Conservation (phyloP, 2,797 vertebrate species). For the Anolis apletophallus region DNA sequence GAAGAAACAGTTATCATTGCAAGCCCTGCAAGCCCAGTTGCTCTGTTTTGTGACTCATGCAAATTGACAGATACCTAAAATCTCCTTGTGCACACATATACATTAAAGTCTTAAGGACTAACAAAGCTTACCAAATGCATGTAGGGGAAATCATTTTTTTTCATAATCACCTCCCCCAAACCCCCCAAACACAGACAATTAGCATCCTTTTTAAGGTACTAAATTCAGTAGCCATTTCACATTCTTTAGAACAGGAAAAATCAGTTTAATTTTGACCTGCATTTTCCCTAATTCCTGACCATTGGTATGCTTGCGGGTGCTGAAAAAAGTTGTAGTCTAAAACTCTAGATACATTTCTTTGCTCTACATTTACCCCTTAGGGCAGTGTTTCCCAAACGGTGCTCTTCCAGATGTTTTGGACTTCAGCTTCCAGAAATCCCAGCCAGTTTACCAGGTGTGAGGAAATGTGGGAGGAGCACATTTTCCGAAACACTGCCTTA, state of each 20-base stretch:
- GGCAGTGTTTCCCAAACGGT: background rate
- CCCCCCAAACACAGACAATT: constrained; percentile 60
- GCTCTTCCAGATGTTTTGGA: no score
- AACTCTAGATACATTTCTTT: background rate
- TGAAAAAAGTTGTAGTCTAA: background rate
- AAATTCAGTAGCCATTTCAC: constrained; percentile 24
- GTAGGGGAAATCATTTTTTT: constrained; percentile 37
- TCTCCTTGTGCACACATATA: constrained; percentile 19
- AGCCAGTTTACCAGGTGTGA: no score
- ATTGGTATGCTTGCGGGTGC: background rate
- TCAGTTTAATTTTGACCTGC: background rate
- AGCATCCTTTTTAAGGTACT: constrained; percentile 49
- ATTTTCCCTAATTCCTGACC: background rate
- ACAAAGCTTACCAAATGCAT: constrained; percentile 57
- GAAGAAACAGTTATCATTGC: constrained; percentile 17
- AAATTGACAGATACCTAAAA: constrained; percentile 52
- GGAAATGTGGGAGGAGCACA: no score
- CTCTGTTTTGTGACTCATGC: constrained; percentile 53
- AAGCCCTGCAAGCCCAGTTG: constrained; percentile 39
- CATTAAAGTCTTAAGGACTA: constrained; percentile 50
- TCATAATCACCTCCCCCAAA: constrained; percentile 38
- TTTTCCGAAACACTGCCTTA: background rate
- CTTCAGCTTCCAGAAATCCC: no score
- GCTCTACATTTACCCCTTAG: background rate
- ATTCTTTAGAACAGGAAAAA: background rate